Percentiles rank a stretch among this genome's conserved stretches.
Evolutionary conservation across 2,888 invertebrate genomes (phyloP).

Genomic region (Ecdyonurus torrentis): DNA sequence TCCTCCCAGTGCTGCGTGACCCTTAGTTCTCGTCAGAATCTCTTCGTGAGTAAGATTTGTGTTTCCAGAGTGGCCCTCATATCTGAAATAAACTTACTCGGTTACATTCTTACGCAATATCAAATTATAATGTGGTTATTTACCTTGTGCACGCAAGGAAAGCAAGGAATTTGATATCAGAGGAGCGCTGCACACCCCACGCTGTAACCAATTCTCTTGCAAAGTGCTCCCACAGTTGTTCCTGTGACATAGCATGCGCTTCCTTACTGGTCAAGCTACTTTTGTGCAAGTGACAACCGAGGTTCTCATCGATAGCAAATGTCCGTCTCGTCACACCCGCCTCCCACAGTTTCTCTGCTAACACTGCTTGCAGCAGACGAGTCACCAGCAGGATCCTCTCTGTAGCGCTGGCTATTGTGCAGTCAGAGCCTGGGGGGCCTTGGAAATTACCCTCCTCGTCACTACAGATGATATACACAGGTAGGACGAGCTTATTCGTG

Average conservation of each 20-base stretch:
- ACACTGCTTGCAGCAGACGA: neutral
- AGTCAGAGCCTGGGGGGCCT: neutral
- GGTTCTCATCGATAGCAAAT: neutral
- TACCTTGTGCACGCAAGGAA: slow-evolving; percentile 79
- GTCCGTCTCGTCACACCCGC: neutral
- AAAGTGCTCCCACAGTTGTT: slow-evolving; percentile 69
- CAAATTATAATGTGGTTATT: slow-evolving; percentile 45
- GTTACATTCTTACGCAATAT: too few species aligned
- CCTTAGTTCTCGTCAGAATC: slow-evolving; percentile 44
- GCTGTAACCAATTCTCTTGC: slow-evolving; percentile 65
- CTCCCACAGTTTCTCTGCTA: slow-evolving; percentile 2
- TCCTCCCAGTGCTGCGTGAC: slow-evolving; percentile 79
- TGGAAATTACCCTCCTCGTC: neutral
- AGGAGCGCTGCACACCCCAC: neutral
- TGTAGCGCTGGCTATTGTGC: neutral
- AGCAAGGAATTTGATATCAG: slow-evolving; percentile 68
- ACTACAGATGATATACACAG: neutral
- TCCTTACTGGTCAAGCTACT: slow-evolving; percentile 51
- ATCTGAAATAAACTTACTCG: too few species aligned
- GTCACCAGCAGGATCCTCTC: neutral
- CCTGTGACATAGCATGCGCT: slow-evolving; percentile 54
- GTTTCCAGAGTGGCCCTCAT: slow-evolving; percentile 30
- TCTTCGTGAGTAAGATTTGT: neutral
- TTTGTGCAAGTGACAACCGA: slow-evolving; percentile 19
- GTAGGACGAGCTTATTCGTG: neutral